phyloP scores from a whole-genome alignment of 2,113 vertebrate species.

The Gobiocypris rarus region DNA sequence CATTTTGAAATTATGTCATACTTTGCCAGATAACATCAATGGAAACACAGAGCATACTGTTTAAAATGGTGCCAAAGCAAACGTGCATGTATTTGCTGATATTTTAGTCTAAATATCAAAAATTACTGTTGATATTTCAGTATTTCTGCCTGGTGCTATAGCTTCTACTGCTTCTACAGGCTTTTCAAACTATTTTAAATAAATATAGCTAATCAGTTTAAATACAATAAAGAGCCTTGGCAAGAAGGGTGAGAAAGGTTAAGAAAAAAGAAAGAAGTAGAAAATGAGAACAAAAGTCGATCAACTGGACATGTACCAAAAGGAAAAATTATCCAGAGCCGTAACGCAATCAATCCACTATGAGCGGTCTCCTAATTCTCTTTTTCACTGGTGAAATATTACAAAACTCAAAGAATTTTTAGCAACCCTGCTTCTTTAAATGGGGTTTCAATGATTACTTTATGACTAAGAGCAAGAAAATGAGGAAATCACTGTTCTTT shows the following conservation, averaged over 20 bases:
- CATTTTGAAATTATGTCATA: not conserved
- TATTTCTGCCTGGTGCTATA: not conserved
- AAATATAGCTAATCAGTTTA: not conserved
- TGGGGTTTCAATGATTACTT: constrained; percentile 21
- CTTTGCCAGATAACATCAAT: not conserved
- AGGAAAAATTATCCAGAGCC: not conserved
- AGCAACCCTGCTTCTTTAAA: constrained; percentile 21
- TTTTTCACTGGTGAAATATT: constrained; percentile 33
- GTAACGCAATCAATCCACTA: not conserved
- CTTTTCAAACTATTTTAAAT: not conserved
- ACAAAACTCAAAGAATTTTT: not conserved
- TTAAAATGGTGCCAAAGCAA: not conserved
- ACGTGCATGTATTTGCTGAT: not conserved
- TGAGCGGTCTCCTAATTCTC: constrained; percentile 18
- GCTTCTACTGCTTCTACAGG: not conserved
- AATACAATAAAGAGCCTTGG: not conserved
- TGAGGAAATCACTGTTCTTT: constrained; percentile 48
- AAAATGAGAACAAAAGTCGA: constrained; percentile 11
- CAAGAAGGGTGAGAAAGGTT: not conserved
- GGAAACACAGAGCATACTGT: not conserved
- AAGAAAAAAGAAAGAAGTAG: not conserved
- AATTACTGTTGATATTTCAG: not conserved
- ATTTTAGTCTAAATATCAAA: not conserved
- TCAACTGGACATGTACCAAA: constrained; percentile 8
- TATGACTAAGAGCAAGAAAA: constrained; percentile 33